These are phyloP conservation scores for Leptobrachium ailaonicum DNA, from an alignment of 2,113 vertebrate species.

Conservation along the genomic window DNA sequence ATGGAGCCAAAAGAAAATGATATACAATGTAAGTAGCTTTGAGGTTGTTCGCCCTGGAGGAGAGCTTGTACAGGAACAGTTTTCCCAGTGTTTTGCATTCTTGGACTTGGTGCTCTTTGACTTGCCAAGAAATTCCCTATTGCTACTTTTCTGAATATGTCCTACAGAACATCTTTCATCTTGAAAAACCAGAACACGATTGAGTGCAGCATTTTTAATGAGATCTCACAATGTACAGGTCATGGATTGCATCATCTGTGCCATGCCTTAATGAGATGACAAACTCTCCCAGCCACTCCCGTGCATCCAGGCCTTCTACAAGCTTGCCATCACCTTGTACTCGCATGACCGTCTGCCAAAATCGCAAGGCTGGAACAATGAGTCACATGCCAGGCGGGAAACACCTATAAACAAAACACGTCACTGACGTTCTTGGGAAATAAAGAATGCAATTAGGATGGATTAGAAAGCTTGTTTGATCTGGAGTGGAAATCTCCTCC, in stretches of 20 bases:
- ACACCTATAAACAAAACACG: slow-evolving; percentile 3
- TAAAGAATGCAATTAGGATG: neutral
- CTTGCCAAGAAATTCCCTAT: too few relatives aligned
- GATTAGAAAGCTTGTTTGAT: neutral
- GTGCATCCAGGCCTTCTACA: neutral
- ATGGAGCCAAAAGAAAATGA: too few relatives aligned
- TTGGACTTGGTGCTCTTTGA: too few relatives aligned
- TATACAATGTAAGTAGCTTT: too few relatives aligned
- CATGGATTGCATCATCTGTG: neutral
- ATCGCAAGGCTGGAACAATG: neutral
- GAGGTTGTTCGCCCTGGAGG: too few relatives aligned
- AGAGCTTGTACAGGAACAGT: too few relatives aligned
- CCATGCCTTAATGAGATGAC: neutral
- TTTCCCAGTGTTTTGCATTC: too few relatives aligned
- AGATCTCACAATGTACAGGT: neutral
- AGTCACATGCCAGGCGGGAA: slow-evolving; percentile 5
- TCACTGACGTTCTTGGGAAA: neutral
- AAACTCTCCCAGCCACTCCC: neutral
- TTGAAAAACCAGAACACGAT: neutral
- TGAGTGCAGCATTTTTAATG: neutral
- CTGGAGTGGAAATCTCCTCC: too few relatives aligned
- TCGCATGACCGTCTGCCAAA: slow-evolving; percentile 1
- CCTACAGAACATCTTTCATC: neutral
- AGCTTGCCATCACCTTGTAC: neutral
- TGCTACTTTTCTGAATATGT: too few relatives aligned